Evolutionary conservation across 2,888 invertebrate genomes (phyloP).

Genomic region (Caenorhabditis sp.): DNA sequence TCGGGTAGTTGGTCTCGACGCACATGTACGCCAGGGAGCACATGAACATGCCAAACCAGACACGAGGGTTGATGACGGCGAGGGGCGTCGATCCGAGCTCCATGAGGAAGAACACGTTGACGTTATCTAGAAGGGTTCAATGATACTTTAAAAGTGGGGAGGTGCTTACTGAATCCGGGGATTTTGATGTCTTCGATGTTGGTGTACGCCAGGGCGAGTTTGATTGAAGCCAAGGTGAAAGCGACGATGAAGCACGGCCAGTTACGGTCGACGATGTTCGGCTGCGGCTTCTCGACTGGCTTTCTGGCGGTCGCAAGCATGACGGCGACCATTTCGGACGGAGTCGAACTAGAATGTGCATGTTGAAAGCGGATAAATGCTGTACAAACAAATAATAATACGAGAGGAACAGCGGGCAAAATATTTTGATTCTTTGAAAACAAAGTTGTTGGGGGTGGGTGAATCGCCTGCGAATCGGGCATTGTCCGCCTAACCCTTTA

Average conservation of each 20-base stretch:
- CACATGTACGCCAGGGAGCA: conserved; percentile 50
- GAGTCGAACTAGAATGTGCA: not conserved
- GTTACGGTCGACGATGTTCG: conserved; percentile 16
- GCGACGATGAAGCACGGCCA: conserved; percentile 39
- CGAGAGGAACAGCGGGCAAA: not conserved
- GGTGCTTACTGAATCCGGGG: conserved; percentile 29
- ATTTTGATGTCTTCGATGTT: conserved; percentile 26
- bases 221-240: conserved; percentile 31
- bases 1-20: conserved; percentile 45
- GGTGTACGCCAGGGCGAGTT: conserved; percentile 20
- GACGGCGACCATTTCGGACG: conserved; percentile 32
- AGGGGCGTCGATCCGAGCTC: conserved; percentile 49
- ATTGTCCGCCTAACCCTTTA: conserved; percentile 15
- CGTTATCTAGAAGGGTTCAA: conserved; percentile 17
- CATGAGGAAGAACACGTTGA: conserved; percentile 47
- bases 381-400: conserved; percentile 28
- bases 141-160: not conserved
- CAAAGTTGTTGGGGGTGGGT: too few species aligned
- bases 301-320: conserved; percentile 43
- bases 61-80: conserved; percentile 50
- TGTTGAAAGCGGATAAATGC: not conserved
- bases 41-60: conserved; percentile 55
- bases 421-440: not conserved
- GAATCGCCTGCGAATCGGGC: not conserved
- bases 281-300: conserved; percentile 11